These are phyloP conservation scores for Reticulitermes speratus DNA, from an alignment of 1,140 invertebrate species.

Conservation along the genomic window DNA sequence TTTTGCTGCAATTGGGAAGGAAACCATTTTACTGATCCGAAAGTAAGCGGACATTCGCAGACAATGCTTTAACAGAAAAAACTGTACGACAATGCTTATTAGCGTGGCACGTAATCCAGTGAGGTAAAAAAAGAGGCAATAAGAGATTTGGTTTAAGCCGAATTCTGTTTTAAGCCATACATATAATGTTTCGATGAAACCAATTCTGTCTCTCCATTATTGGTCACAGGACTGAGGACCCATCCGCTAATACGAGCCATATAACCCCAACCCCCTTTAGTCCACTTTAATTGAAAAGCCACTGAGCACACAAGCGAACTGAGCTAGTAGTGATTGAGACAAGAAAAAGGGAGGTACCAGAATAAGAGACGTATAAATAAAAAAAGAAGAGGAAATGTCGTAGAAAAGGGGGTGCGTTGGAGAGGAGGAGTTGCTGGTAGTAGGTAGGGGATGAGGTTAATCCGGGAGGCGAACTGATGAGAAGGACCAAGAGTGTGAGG, in stretches of 20 bases:
- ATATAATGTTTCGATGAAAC: not conserved
- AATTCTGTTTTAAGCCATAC: slow-evolving; percentile 11
- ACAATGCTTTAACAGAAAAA: not conserved
- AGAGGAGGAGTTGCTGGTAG: not conserved
- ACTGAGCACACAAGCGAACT: slow-evolving; percentile 20
- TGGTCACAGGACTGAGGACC: not conserved
- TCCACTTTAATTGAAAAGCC: slow-evolving; percentile 30
- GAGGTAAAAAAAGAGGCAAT: slow-evolving; percentile 19
- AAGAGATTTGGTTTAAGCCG: not conserved
- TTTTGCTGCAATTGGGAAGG: not conserved
- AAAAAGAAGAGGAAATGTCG: slow-evolving; percentile 17
- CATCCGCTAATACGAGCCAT: slow-evolving; percentile 8
- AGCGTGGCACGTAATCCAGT: slow-evolving; percentile 8
- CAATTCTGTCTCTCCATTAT: not conserved
- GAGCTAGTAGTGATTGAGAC: slow-evolving; percentile 3
- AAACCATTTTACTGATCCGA: not conserved
- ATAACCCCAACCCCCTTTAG: not conserved
- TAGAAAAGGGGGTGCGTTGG: slow-evolving; percentile 21
- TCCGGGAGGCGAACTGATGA: slow-evolving; percentile 27
- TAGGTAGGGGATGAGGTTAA: not conserved
- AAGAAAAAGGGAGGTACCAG: slow-evolving; percentile 23
- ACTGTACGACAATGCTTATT: not conserved
- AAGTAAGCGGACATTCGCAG: not conserved
- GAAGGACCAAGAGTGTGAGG: slow-evolving; percentile 1
- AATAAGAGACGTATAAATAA: slow-evolving; percentile 17